phyloP scores from a whole-genome alignment of 2,888 invertebrate genomes.

The Eulithis testata region DNA sequence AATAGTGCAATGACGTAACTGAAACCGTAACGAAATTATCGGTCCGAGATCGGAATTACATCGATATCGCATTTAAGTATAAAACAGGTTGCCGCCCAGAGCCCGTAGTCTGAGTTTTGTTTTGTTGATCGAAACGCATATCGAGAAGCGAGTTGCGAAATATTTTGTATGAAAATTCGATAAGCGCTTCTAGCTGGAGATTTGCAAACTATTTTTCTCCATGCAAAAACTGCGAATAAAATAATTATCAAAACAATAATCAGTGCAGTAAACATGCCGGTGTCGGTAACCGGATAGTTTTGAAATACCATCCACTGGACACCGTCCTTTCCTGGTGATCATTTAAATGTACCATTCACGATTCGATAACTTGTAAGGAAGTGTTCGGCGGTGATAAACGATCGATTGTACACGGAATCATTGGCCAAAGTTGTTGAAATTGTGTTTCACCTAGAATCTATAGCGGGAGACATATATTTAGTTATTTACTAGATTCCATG shows the following conservation, averaged over 20 bases:
- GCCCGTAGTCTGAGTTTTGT: no score
- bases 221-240: no score
- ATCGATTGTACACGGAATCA: neutral
- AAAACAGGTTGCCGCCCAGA: conserved; percentile 13
- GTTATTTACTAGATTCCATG: no score
- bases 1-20: conserved; percentile 42
- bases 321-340: conserved; percentile 51
- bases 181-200: no score
- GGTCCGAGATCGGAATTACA: conserved; percentile 37
- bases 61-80: conserved; percentile 25
- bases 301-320: conserved; percentile 53
- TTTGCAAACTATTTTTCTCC: no score
- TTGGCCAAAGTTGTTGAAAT: neutral
- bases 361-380: conserved; percentile 24
- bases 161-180: no score
- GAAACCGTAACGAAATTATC: conserved; percentile 43
- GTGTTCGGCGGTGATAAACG: conserved; percentile 10
- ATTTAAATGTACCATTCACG: conserved; percentile 37
- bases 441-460: neutral
- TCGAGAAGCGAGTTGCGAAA: no score
- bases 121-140: no score
- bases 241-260: no score
- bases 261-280: no score
- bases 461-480: no score
- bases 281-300: conserved; percentile 49